Evolutionary conservation across 2,797 vertebrate species (phyloP).

Genomic region (Bradypus variegatus): DNA sequence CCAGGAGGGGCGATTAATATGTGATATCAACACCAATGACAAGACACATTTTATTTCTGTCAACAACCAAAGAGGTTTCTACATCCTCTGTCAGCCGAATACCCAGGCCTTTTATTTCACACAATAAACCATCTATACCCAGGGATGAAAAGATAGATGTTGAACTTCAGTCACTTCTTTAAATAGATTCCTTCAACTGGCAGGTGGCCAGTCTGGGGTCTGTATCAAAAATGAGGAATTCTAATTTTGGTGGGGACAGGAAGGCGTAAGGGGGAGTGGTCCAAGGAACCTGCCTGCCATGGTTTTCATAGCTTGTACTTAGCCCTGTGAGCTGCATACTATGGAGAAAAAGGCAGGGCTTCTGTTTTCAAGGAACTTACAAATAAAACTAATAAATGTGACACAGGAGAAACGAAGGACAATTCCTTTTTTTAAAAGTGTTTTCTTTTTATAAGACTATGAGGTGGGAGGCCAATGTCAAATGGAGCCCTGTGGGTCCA

Average conservation of each 20-base stretch:
- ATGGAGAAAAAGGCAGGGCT: background rate
- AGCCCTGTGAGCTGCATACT: background rate
- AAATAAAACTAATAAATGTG: background rate
- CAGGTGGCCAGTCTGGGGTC: background rate
- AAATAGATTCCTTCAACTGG: slow-evolving; percentile 11
- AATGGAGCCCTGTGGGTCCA: background rate
- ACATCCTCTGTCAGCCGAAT: slow-evolving; percentile 52
- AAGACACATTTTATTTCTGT: slow-evolving; percentile 71
- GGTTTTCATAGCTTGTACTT: background rate
- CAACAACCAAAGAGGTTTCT: slow-evolving; percentile 67
- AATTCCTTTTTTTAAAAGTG: background rate
- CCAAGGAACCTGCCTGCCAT: background rate
- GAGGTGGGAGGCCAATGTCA: background rate
- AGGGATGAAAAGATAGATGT: slow-evolving; percentile 47
- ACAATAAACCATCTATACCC: slow-evolving; percentile 19
- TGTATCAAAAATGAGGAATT: background rate
- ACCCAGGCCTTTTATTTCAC: slow-evolving; percentile 40
- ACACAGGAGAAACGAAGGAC: background rate
- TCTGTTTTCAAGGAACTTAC: background rate
- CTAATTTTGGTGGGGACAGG: background rate
- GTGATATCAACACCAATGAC: slow-evolving; percentile 66
- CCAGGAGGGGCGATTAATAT: slow-evolving; percentile 62
- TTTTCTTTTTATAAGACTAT: background rate
- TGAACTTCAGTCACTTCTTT: slow-evolving; percentile 45
- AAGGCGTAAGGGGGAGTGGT: background rate